Conservation (phyloP, 1,140 invertebrate genomes). For the Caerostris extrusa region DNA sequence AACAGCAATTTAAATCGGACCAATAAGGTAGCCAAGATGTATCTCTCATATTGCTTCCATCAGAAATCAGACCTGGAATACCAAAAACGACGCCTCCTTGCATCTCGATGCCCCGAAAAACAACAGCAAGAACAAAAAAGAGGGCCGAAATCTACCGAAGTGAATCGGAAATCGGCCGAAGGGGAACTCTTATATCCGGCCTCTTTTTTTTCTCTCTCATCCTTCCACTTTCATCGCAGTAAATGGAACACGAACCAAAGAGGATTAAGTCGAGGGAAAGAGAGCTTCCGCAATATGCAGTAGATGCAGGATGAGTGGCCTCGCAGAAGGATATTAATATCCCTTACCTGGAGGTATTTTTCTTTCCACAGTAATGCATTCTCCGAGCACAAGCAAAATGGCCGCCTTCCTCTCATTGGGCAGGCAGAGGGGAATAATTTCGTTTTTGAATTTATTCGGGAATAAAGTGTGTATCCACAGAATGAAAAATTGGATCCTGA, state of each 20-base stretch:
- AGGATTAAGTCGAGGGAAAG: slow-evolving; percentile 25
- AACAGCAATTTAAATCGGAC: too few relatives aligned
- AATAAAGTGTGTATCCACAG: background rate
- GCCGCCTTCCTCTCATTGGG: background rate
- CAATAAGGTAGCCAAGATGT: too few relatives aligned
- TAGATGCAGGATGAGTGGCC: background rate
- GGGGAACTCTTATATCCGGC: slow-evolving; percentile 36
- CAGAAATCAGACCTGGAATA: background rate
- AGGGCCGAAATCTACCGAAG: background rate
- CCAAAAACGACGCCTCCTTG: background rate
- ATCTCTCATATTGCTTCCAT: background rate
- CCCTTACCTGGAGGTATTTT: slow-evolving; percentile 14
- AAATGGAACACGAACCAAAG: slow-evolving; percentile 48
- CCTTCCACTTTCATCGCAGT: background rate
- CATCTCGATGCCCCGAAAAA: background rate
- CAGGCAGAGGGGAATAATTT: background rate
- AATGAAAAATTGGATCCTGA: too few relatives aligned
- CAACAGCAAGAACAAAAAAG: background rate
- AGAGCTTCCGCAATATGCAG: slow-evolving; percentile 30
- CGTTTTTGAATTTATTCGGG: background rate
- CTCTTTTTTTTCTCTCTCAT: background rate
- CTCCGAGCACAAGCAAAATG: background rate
- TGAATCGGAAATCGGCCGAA: slow-evolving; percentile 30
- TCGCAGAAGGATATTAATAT: background rate
- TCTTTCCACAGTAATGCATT: background rate